Base-by-base conservation (phyloP, 2,888 invertebrate genomes). In the Leistus spinibarbis region DNA sequence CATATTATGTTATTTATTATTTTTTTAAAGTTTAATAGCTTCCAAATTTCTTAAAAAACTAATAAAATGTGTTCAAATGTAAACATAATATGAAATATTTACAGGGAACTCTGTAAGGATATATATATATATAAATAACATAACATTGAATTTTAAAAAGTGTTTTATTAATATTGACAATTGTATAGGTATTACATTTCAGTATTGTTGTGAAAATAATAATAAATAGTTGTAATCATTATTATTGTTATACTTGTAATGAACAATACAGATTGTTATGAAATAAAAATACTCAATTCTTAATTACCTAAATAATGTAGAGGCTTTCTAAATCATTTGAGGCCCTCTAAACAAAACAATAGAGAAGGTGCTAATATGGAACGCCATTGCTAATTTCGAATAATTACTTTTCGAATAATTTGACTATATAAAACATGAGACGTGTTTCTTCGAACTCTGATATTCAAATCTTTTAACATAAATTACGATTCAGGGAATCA, bases 261-360 rank as follows among this genome's bases (percentile, higher is more conserved):
- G 60, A 40, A 60, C 40, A 69, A 63, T 63, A 63, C 54, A 23
- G 23, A 68, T 9, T 68, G 68, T 68, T 67, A 68, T 68, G 56
- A 68, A 54, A 68, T 40, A 40, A 40, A 40, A 40, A 40, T 40
- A 40, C 40, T 40, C n/a, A n/a, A n/a, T n/a, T n/a, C n/a, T n/a
- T n/a, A n/a, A 13, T 40, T 40, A 40, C 40, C n/a, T 40, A 40
- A 40, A 40, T 13, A 40, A 40, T 40, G 7, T 40, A 40, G 40
- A 40, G 40, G 40, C 40, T 40, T n/a, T 13, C 0, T 40, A 40
- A 7, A 40, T 40, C 3, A 40, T 40, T 40, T 40, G 40, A 40
- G 40, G 40, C 13, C 40, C 40, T 40, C 40, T 40, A 40, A 40
- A 40, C 13, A 40, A 40, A 40, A 40, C 40, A 40, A 40, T 40